A percentile compares a stretch with the other conserved stretches of the same genome.
Evolutionary conservation across 1,140 invertebrate genomes (phyloP).

Genomic region (Ceratosolen fusciceps): DNA sequence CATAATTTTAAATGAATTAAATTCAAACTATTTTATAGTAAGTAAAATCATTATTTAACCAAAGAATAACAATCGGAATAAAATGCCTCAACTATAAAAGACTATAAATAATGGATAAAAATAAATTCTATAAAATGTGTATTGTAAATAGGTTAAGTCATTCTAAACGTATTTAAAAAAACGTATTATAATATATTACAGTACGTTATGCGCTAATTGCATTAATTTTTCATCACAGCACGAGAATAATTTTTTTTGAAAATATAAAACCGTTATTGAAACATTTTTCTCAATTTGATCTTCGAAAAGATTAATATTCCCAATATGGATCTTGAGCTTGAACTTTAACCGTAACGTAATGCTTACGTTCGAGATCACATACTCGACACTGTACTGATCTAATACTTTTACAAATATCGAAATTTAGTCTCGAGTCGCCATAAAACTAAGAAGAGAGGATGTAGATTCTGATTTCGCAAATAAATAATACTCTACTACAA

Average conservation of each 20-base stretch:
- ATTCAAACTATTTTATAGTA: no score
- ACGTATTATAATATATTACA: not conserved
- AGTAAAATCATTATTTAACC: no score
- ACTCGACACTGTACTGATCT: not conserved
- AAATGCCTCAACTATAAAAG: no score
- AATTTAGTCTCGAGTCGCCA: no score
- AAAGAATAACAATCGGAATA: no score
- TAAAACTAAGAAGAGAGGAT: no score
- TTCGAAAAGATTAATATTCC: constrained; percentile 3
- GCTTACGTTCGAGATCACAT: constrained; percentile 7
- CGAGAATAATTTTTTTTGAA: not conserved
- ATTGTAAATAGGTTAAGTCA: constrained; percentile 30
- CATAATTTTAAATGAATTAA: no score
- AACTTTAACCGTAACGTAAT: constrained; percentile 8
- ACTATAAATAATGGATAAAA: not conserved
- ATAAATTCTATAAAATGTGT: constrained; percentile 32
- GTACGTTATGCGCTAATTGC: constrained; percentile 9
- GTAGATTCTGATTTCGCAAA: no score
- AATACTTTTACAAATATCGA: no score
- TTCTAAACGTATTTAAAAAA: not conserved
- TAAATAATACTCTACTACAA: no score
- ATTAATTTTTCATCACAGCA: constrained; percentile 18
- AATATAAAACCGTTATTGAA: not conserved
- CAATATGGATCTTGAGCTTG: not conserved
- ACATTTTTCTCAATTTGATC: constrained; percentile 22